These are phyloP conservation scores for Peromyscus nudipes DNA, from an alignment of 2,797 vertebrate species.

Conservation along the genomic window DNA sequence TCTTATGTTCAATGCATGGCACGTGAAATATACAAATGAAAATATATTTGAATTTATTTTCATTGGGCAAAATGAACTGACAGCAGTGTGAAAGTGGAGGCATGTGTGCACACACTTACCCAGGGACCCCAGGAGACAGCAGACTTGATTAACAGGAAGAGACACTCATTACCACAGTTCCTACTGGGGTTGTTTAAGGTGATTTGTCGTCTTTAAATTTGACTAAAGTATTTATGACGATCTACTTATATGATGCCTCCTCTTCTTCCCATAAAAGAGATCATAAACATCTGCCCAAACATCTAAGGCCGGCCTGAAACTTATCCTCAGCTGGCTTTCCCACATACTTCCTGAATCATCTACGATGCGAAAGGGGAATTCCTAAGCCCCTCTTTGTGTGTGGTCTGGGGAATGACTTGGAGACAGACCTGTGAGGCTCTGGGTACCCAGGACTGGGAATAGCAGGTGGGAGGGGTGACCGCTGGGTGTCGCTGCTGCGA, in stretches of 20 bases:
- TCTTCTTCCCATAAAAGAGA: neutral
- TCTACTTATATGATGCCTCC: too few species aligned
- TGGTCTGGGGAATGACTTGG: neutral
- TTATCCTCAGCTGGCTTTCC: neutral
- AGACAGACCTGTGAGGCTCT: fast-evolving
- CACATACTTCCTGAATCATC: neutral
- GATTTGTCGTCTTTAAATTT: neutral
- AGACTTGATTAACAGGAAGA: too few species aligned
- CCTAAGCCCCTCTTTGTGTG: neutral
- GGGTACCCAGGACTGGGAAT: neutral
- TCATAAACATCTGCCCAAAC: neutral
- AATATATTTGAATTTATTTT: neutral
- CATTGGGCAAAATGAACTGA: neutral
- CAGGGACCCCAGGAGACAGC: neutral
- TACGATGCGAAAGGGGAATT: neutral
- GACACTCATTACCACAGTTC: too few species aligned
- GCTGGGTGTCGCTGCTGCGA: neutral
- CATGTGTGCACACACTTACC: neutral
- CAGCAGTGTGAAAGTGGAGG: neutral
- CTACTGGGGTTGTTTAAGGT: too few species aligned
- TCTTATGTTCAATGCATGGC: neutral
- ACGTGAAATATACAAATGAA: neutral
- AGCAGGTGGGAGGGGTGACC: neutral
- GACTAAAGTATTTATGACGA: neutral
- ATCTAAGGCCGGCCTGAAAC: neutral